Evolutionary conservation across 2,113 vertebrate species (phyloP).

Genomic region (Polyodon spathula): DNA sequence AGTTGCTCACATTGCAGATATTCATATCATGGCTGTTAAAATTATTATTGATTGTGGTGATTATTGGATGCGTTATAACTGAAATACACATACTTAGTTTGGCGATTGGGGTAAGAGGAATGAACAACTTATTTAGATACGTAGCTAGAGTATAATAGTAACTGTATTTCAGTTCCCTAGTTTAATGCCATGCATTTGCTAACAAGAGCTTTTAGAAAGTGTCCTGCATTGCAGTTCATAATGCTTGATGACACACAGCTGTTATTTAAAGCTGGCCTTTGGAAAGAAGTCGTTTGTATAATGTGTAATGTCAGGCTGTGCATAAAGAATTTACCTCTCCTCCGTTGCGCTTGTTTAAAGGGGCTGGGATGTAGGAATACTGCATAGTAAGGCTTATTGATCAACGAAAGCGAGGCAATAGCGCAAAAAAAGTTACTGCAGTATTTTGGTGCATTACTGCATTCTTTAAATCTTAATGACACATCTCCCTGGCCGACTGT

Average conservation of each 20-base stretch:
- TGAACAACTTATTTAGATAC: too few species aligned
- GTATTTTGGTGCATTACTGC: conserved; percentile 2
- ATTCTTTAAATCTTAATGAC: conserved; percentile 6
- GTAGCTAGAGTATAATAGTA: too few species aligned
- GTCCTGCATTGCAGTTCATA: conserved; percentile 10
- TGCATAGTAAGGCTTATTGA: conserved; percentile 5
- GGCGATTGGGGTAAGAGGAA: too few species aligned
- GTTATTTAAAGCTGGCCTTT: too few species aligned
- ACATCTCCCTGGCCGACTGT: background rate
- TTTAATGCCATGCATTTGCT: too few species aligned
- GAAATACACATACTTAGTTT: too few species aligned
- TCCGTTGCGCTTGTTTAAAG: too few species aligned
- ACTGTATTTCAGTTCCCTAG: too few species aligned
- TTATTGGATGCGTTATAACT: too few species aligned
- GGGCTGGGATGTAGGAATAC: background rate
- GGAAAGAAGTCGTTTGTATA: background rate
- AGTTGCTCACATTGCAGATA: too few species aligned
- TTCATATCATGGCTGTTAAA: too few species aligned
- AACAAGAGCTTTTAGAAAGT: background rate
- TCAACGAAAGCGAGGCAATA: conserved; percentile 6
- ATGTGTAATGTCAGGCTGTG: background rate
- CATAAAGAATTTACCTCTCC: background rate
- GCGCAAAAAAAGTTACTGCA: conserved; percentile 8
- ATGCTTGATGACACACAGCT: background rate
- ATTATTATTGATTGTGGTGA: too few species aligned